These are phyloP conservation scores for Dolichoris vasculosae DNA, from an alignment of 1,140 invertebrate species.

Conservation along the genomic window DNA sequence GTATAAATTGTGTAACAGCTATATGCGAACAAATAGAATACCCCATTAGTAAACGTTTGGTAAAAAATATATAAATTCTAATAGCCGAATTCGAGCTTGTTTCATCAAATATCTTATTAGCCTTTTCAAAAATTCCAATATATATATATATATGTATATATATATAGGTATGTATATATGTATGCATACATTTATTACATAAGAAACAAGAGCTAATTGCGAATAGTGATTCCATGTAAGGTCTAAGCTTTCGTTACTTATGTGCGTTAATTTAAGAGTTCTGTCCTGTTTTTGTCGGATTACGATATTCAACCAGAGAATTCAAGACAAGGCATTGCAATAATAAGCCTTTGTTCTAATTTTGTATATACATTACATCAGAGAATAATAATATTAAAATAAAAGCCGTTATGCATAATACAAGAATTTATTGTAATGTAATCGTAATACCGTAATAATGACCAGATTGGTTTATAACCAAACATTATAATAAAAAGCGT, in stretches of 20 bases:
- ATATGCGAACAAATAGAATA: background rate
- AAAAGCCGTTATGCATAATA: background rate
- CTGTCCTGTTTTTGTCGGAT: constrained; percentile 29
- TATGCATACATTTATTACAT: background rate
- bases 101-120: background rate
- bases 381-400: background rate
- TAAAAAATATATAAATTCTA: background rate
- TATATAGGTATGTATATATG: no score
- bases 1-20: no score
- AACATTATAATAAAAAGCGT: background rate
- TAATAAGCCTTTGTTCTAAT: constrained; percentile 19
- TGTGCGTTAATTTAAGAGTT: background rate
- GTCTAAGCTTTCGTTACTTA: constrained; percentile 35
- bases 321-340: background rate
- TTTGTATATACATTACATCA: background rate
- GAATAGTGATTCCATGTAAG: constrained; percentile 28
- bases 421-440: background rate
- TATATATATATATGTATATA: no score
- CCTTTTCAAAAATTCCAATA: background rate
- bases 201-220: constrained; percentile 18
- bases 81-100: constrained; percentile 7
- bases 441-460: background rate
- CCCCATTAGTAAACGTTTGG: background rate
- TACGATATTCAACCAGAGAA: constrained; percentile 7
- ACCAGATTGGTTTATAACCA: background rate